phyloP scores from a whole-genome alignment of 2,113 vertebrate species.

The Albula glossodonta region DNA sequence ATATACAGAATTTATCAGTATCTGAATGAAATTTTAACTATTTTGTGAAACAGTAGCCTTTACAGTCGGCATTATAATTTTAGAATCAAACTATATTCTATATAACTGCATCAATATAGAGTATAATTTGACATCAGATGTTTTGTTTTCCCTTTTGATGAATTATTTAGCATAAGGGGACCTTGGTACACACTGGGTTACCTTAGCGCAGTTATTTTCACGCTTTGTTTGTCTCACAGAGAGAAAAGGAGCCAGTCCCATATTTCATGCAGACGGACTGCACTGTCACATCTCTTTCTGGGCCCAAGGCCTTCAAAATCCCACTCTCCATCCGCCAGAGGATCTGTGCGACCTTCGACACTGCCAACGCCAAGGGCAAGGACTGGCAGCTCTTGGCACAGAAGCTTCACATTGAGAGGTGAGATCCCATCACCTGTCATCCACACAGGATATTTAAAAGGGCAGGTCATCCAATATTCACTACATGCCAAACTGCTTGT shows the following conservation, averaged over 20 bases:
- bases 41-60: too few relatives aligned
- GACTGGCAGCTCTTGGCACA: constrained; percentile 98
- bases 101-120: too few relatives aligned
- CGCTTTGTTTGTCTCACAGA: constrained; percentile 58
- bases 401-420: constrained; percentile 92
- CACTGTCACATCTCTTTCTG: constrained; percentile 82
- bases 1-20: background rate
- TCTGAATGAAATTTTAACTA: too few relatives aligned
- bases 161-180: background rate
- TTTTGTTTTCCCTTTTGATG: background rate
- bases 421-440: constrained; percentile 37
- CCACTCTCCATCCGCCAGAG: constrained; percentile 90
- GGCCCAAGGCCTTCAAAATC: constrained; percentile 96
- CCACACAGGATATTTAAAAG: too few relatives aligned
- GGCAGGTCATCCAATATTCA: background rate
- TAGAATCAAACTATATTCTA: too few relatives aligned
- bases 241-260: constrained; percentile 79
- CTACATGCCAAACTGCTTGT: background rate
- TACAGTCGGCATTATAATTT: too few relatives aligned
- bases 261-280: constrained; percentile 86
- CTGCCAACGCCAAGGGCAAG: constrained; percentile 91
- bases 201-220: background rate
- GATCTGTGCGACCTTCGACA: constrained; percentile 95
- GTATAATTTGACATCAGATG: too few relatives aligned
- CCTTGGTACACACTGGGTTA: background rate